A percentile compares a stretch with the other conserved stretches of the same genome.
Evolutionary conservation across 2,888 invertebrate genomes (phyloP).

Genomic region (Agonopterix heracliana): DNA sequence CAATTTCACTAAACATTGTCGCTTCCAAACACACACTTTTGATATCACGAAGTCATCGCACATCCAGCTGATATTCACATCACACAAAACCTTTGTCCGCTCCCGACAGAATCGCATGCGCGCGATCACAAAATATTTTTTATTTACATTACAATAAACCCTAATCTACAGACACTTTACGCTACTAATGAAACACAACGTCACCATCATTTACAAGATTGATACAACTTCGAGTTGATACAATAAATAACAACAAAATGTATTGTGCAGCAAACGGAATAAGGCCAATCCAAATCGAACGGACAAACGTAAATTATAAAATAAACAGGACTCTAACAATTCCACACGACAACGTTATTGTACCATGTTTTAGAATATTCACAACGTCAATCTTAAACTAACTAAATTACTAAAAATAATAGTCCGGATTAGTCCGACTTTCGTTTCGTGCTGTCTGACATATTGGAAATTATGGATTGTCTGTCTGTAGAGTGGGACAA

Average conservation of each 20-base stretch:
- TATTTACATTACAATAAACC: constrained; percentile 70
- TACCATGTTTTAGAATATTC: constrained; percentile 31
- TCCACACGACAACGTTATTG: constrained; percentile 24
- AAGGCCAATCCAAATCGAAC: constrained; percentile 20
- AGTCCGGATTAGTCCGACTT: constrained; percentile 33
- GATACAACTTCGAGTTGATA: constrained; percentile 41
- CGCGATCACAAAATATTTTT: constrained; percentile 65
- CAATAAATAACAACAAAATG: constrained; percentile 56
- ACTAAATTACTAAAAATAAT: constrained; percentile 34
- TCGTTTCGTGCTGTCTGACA: constrained; percentile 45
- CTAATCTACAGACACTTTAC: constrained; percentile 35
- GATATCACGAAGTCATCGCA: constrained; percentile 74
- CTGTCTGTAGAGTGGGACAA: too few relatives aligned
- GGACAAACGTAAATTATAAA: constrained; percentile 18
- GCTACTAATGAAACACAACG: constrained; percentile 29
- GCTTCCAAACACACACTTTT: constrained; percentile 64
- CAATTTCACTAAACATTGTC: constrained; percentile 80
- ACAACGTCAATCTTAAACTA: constrained; percentile 31
- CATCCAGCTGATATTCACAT: constrained; percentile 76
- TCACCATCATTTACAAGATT: constrained; percentile 33
- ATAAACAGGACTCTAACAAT: constrained; percentile 20
- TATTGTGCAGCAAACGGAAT: constrained; percentile 24
- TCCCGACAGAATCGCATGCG: constrained; percentile 76
- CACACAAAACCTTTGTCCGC: constrained; percentile 79
- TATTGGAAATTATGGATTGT: constrained; percentile 42